phyloP scores from a whole-genome alignment of 2,797 vertebrate species.

The Clarias fuscus region DNA sequence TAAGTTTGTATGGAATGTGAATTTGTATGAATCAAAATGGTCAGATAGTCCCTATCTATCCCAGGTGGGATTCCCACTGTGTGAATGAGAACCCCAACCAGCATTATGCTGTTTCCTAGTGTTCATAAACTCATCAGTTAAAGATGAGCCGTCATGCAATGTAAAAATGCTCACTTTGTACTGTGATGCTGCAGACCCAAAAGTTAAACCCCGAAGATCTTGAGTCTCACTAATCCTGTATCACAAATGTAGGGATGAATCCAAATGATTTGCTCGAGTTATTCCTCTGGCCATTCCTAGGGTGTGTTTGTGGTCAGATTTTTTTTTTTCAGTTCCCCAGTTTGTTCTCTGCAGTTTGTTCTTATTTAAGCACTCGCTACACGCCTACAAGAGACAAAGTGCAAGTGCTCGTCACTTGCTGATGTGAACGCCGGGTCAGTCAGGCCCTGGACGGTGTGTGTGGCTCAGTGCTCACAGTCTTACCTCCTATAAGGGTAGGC shows the following conservation, averaged over 20 bases:
- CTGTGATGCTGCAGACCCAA: not conserved
- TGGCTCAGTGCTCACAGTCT: not conserved
- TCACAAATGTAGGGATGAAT: not conserved
- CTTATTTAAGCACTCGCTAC: not conserved
- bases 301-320: not conserved
- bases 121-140: not conserved
- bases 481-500: not conserved
- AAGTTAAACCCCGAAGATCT: not conserved
- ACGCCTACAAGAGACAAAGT: not conserved
- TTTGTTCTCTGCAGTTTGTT: not conserved
- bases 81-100: not conserved
- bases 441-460: not conserved
- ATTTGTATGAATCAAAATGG: no score
- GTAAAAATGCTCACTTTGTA: not conserved
- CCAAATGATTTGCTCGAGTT: not conserved
- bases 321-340: not conserved
- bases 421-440: not conserved
- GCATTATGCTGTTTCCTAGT: not conserved
- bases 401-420: not conserved
- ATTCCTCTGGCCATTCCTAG: not conserved
- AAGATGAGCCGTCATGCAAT: no score
- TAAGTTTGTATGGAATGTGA: no score
- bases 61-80: not conserved
- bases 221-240: not conserved
- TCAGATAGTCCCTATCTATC: no score